phyloP scores from a whole-genome alignment of 2,888 invertebrate genomes.

The Eupithecia vulgata region DNA sequence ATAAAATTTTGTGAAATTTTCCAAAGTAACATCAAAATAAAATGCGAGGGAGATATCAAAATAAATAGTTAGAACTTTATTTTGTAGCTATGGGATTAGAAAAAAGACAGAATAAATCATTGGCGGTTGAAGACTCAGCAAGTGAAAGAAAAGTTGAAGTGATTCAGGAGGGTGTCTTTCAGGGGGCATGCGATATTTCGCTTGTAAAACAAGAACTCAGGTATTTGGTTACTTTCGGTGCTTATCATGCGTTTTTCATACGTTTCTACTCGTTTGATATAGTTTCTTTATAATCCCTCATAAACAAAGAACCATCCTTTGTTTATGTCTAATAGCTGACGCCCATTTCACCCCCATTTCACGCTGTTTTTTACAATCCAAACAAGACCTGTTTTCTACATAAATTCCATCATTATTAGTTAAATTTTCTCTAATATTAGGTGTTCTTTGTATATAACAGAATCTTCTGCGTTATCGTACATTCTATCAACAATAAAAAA shows the following conservation, averaged over 20 bases:
- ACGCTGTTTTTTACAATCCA: constrained; percentile 14
- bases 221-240: constrained; percentile 29
- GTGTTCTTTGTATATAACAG: background rate
- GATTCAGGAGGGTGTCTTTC: constrained; percentile 45
- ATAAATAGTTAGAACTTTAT: constrained; percentile 37
- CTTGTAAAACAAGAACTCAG: constrained; percentile 45
- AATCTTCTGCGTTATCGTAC: background rate
- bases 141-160: constrained; percentile 50
- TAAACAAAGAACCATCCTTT: background rate
- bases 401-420: constrained; percentile 8
- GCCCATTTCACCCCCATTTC: background rate
- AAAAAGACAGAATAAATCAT: constrained; percentile 40
- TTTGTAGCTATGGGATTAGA: constrained; percentile 45
- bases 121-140: constrained; percentile 31
- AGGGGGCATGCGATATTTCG: constrained; percentile 37
- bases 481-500: background rate
- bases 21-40: constrained; percentile 36
- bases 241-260: constrained; percentile 9
- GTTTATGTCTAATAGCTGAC: background rate
- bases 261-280: background rate
- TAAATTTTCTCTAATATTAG: background rate
- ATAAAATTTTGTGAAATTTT: constrained; percentile 40
- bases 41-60: constrained; percentile 48
- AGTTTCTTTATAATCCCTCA: background rate
- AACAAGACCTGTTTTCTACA: constrained; percentile 10